Conservation (phyloP, 2,113 vertebrate species). For the Procavia capensis region DNA sequence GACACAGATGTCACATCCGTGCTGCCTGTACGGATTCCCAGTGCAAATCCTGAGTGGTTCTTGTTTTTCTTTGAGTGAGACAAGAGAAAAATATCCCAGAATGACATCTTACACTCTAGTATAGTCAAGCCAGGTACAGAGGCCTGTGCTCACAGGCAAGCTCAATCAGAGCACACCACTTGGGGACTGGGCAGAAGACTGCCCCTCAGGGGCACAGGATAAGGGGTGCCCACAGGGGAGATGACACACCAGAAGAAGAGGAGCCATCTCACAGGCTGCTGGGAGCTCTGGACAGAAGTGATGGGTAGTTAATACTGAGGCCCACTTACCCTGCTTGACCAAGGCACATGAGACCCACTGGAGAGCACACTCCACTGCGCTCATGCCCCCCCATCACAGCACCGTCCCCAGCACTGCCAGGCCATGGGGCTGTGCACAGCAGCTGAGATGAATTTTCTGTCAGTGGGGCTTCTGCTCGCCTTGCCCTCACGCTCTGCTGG, state of each 20-base stretch:
- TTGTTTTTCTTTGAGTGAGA: conserved; percentile 66
- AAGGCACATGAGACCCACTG: accelerated
- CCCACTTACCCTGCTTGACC: not conserved
- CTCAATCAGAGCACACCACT: accelerated
- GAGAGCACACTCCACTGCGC: not conserved
- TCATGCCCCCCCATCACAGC: not conserved
- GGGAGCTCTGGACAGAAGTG: not conserved
- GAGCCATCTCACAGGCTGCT: not conserved
- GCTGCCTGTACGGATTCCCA: conserved; percentile 83
- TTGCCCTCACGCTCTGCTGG: not conserved
- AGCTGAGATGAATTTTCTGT: not conserved
- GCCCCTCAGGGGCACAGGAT: too few species aligned
- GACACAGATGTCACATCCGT: conserved; percentile 89
- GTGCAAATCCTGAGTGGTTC: conserved; percentile 82
- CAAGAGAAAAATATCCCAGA: conserved; percentile 43
- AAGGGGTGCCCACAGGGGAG: too few species aligned
- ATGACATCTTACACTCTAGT: not conserved
- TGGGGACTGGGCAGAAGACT: accelerated
- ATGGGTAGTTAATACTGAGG: not conserved
- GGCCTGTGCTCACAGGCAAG: not conserved
- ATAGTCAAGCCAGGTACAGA: not conserved
- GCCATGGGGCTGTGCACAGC: accelerated
- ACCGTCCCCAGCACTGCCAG: not conserved
- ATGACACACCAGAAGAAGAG: not conserved
- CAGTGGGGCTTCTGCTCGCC: not conserved